A percentile compares a stretch with the other conserved stretches of the same genome.
Evolutionary conservation across 1,140 invertebrate species (phyloP).

Genomic region (Choristoneura fumiferana): DNA sequence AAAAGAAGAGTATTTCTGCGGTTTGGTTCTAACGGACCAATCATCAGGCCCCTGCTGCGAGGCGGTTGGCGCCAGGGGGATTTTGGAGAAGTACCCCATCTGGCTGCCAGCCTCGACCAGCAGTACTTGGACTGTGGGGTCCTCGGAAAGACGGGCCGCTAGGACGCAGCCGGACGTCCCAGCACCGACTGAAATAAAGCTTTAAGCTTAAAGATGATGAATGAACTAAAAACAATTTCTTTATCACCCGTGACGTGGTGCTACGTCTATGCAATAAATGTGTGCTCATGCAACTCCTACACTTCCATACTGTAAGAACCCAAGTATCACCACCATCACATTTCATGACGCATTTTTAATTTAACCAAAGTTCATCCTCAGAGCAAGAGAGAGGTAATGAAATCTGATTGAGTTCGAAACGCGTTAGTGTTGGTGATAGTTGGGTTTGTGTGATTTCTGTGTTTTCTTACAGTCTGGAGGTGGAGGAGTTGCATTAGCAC

Average conservation of each 20-base stretch:
- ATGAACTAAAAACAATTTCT: not conserved
- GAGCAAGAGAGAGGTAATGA: no score
- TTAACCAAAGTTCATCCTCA: no score
- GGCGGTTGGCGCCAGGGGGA: slow-evolving; percentile 82
- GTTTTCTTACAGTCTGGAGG: no score
- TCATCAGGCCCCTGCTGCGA: slow-evolving; percentile 82
- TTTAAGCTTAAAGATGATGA: not conserved
- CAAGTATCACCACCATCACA: no score
- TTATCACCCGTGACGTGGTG: not conserved
- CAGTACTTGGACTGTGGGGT: slow-evolving; percentile 80
- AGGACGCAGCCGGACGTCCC: slow-evolving; percentile 90
- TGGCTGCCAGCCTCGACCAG: slow-evolving; percentile 86
- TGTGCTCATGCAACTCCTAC: no score
- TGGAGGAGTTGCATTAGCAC: no score
- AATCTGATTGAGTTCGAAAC: no score
- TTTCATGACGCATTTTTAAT: no score
- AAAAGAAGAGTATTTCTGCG: slow-evolving; percentile 82
- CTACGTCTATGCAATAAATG: no score
- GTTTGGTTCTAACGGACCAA: slow-evolving; percentile 81
- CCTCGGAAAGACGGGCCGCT: slow-evolving; percentile 83
- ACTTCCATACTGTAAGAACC: no score
- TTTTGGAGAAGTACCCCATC: slow-evolving; percentile 80
- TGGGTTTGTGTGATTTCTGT: no score
- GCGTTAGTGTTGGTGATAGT: no score
- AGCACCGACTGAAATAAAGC: slow-evolving; percentile 82